Percentiles rank a stretch among this genome's conserved stretches.
phyloP scores from a whole-genome alignment of 1,140 invertebrate genomes.

The Lepidotrigona ventralis region DNA sequence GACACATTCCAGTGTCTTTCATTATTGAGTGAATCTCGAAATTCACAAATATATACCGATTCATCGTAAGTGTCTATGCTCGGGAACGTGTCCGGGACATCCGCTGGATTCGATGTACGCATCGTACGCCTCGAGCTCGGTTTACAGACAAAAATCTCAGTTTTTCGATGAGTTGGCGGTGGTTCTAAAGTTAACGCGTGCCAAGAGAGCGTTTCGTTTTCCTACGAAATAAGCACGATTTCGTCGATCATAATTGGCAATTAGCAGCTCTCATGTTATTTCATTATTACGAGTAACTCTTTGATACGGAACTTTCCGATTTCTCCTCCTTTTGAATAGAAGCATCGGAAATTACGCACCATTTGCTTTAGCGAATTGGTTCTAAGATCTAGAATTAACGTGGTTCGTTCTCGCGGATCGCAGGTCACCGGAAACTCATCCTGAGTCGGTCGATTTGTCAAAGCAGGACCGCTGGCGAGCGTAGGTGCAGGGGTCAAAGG shows the following conservation, averaged over 20 bases:
- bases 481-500: constrained; percentile 88
- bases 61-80: constrained; percentile 22
- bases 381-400: constrained; percentile 77
- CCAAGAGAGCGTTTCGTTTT: constrained; percentile 76
- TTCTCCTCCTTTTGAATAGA: no score
- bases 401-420: constrained; percentile 69
- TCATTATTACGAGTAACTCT: neutral
- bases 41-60: constrained; percentile 33
- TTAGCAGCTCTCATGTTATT: neutral
- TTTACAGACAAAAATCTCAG: constrained; percentile 58
- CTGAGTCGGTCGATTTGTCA: constrained; percentile 36
- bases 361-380: constrained; percentile 62
- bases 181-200: constrained; percentile 74
- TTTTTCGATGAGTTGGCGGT: constrained; percentile 67
- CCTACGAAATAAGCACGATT: constrained; percentile 50
- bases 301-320: neutral
- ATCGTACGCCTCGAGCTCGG: constrained; percentile 29
- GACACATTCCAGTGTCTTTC: no score
- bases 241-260: neutral
- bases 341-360: neutral
- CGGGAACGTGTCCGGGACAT: neutral
- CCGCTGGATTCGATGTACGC: constrained; percentile 21
- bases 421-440: constrained; percentile 48
- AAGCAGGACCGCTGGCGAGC: constrained; percentile 82
- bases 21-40: neutral